These are phyloP conservation scores for Spea bombifrons DNA, from an alignment of 2,113 vertebrate species.

Conservation along the genomic window DNA sequence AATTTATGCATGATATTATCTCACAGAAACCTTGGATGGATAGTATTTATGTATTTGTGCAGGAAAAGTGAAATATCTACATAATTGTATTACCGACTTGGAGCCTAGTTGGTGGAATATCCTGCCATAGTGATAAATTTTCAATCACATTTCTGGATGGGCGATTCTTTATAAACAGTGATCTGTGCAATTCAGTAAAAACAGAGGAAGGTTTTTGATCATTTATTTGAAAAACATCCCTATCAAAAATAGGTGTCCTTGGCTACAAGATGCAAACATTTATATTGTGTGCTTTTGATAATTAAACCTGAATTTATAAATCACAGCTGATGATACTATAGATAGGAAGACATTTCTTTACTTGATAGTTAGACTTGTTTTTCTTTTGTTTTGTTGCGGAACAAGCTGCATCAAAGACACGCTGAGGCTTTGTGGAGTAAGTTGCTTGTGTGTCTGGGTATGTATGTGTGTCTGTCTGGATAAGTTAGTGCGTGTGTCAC, in stretches of 20 bases:
- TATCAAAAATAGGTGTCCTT: neutral
- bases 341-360: no score
- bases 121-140: constrained; percentile 37
- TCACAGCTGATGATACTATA: no score
- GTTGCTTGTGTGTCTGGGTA: no score
- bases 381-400: no score
- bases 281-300: neutral
- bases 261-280: constrained; percentile 4
- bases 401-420: no score
- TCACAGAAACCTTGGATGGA: constrained; percentile 37
- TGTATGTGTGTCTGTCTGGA: no score
- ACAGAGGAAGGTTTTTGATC: constrained; percentile 24
- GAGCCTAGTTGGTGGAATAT: constrained; percentile 35
- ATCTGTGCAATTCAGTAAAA: constrained; percentile 24
- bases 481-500: no score
- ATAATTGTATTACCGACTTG: constrained; percentile 41
- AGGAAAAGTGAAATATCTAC: constrained; percentile 27
- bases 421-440: no score
- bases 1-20: constrained; percentile 43
- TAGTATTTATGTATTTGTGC: constrained; percentile 36
- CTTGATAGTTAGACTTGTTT: no score
- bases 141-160: constrained; percentile 28
- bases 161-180: constrained; percentile 37
- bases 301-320: neutral
- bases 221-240: constrained; percentile 23